Base-by-base conservation (phyloP, 2,888 invertebrate species). In the Drosophila emarginata region DNA sequence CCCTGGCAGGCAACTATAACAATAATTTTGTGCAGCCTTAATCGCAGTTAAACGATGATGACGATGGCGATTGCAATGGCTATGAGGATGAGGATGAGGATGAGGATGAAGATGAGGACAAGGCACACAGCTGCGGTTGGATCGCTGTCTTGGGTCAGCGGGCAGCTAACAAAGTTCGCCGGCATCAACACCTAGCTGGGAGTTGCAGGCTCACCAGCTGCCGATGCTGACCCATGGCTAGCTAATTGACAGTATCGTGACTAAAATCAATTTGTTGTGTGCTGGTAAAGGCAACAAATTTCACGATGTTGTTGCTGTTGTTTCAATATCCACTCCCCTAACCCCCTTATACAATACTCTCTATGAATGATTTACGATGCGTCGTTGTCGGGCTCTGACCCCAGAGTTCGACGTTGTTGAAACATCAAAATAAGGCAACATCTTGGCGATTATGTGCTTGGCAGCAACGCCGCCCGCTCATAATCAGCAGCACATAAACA, bases 181-280 rank as follows among this genome's bases (percentile, higher is more conserved):
- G 70, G 75, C 80, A 77, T 79, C 82, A 88, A 87, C 84, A 87
- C 85, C 85, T 87, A 45, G 64, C 58, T 63, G 61, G 50, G 53
- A 61, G 64, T 57, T 40, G 59, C 37, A 59, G 11, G 6, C 45
- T 21, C 15, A 45, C 60, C 64, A 51, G 37, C 61, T 58, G 53
- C 63, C 59, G 70, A 61, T 45, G 82, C 87, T 90, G 90, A 90
- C 90, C 90, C 90, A 83, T 89, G 89, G 83, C 87, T 89, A 88
- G 83, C 88, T 90, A 90, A 90, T 90, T 90, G 89, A 89, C 89
- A 89, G 89, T 90, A 90, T 90, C 90, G 90, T 90, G 90, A 89
- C 90, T 90, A 87, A 90, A 90, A 90, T 90, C 90, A 90, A 90
- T 90, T 90, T 90, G 90, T 90, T 89, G 84, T 80, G 73, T 85